Conservation (phyloP, 2,888 invertebrate species). For the Harpalus rufipes region DNA sequence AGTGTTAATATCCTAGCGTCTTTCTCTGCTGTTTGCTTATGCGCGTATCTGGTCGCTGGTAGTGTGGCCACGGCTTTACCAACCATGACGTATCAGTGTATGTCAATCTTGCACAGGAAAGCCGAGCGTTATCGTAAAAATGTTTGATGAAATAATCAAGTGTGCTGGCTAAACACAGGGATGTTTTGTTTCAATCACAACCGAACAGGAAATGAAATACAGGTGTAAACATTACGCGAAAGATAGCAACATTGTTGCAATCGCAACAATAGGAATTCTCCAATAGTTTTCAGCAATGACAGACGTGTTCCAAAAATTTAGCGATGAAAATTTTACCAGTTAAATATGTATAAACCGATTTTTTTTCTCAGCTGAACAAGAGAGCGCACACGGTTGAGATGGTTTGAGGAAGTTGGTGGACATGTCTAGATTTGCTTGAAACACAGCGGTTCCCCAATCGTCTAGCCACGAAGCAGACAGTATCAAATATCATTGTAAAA, state of each 20-base stretch:
- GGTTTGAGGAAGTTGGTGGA: too few species aligned
- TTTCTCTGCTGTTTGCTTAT: conserved; percentile 40
- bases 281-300: too few species aligned
- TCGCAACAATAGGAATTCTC: not conserved
- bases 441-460: too few species aligned
- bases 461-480: too few species aligned
- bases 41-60: conserved; percentile 11
- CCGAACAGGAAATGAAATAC: not conserved
- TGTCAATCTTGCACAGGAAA: conserved; percentile 50
- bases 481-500: too few species aligned
- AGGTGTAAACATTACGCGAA: not conserved
- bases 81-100: conserved; percentile 13
- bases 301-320: too few species aligned
- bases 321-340: too few species aligned
- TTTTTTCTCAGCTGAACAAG: too few species aligned
- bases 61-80: conserved; percentile 39
- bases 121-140: conserved; percentile 38
- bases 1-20: conserved; percentile 48
- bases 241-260: not conserved
- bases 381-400: too few species aligned
- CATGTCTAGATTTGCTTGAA: too few species aligned
- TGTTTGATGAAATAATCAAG: conserved; percentile 55
- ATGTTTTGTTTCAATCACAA: conserved; percentile 36
- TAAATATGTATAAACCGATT: too few species aligned
- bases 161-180: conserved; percentile 27